Evolutionary conservation across 2,113 vertebrate species (phyloP), one percentile per base, ranked within the genome.

Genomic region (Sardina pilchardus): DNA sequence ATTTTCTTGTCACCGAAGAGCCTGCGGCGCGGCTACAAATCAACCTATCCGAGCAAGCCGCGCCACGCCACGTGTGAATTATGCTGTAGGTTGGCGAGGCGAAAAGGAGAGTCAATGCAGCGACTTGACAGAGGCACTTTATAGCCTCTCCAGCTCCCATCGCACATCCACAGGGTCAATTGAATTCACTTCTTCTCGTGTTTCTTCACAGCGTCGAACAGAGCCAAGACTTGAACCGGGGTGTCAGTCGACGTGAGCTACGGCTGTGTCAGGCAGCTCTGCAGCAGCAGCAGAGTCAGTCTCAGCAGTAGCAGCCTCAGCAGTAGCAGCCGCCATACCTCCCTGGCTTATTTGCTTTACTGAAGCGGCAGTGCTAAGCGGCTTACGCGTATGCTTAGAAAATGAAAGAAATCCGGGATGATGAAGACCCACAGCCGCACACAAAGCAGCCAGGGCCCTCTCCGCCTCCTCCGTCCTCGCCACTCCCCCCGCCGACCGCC

Each of bases 311-410:
- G 63, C 63, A 78, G 10, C 30, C 26, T 12, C 26, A 26, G 30
- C 59, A n/a, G 59, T n/a, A 63, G 24, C 59, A 47, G 45, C 59
- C 19, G 24, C 59, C 16, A 39, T 78, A 78, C 71, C 71, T 78
- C 12, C 71, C 30, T 78, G 71, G 71, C 71, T 78, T 78, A 78
- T 78, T 78, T 78, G 71, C 71, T 78, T 4, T 78, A 78, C 71
- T 91, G 90, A 92, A 85, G 89, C 88, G 50, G 89, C 86, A 93
- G 91, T 88, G 91, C 88, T 94, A 93, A 94, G 93, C 91, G 82
- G 90, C 91, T 94, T 92, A 93, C 85, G 86, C 63, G 75, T 87
- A 90, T 88, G 89, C 90, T 91, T 89, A 59, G 85, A 92, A 91
- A 78, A 94, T 92, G 86, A 92, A 91, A 90, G 90, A 90, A 91